Evolutionary conservation across 2,797 vertebrate species (phyloP).

Genomic region (Acipenser oxyrinchus): DNA sequence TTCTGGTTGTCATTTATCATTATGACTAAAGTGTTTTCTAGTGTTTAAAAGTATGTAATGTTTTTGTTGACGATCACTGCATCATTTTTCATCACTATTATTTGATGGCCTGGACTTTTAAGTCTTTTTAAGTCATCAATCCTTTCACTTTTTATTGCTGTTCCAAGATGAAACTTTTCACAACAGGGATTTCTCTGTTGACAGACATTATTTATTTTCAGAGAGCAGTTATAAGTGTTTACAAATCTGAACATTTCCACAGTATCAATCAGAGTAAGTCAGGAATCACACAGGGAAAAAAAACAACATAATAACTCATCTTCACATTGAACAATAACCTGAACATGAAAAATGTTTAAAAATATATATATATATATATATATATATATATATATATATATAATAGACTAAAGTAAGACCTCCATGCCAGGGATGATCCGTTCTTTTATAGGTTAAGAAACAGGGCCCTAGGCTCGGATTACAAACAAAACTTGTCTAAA

Average conservation of each 20-base stretch:
- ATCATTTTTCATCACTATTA: conserved; percentile 63
- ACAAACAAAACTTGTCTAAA: too few species aligned
- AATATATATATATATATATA: too few species aligned
- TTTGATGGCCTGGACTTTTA: conserved; percentile 65
- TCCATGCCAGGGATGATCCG: too few species aligned
- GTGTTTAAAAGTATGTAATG: conserved; percentile 64
- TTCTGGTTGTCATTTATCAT: conserved; percentile 70
- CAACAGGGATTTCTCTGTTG: conserved; percentile 56
- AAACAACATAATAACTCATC: conserved; percentile 2
- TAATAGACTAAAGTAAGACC: too few species aligned
- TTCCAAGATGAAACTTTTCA: conserved; percentile 47
- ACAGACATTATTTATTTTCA: conserved; percentile 69
- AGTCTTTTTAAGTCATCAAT: conserved; percentile 55
- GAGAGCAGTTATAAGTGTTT: conserved; percentile 25
- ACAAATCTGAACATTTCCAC: conserved; percentile 44
- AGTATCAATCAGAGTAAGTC: conserved; percentile 50
- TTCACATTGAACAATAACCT: too few species aligned
- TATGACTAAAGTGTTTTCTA: conserved; percentile 57
- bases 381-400: too few species aligned
- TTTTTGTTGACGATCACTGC: conserved; percentile 47
- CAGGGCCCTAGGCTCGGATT: too few species aligned
- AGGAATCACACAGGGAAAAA: conserved; percentile 31
- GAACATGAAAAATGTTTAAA: too few species aligned
- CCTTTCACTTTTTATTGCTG: conserved; percentile 65
- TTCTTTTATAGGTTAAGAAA: too few species aligned